Evolutionary conservation across 2,113 vertebrate species (phyloP).

Genomic region (Podocnemis expansa): DNA sequence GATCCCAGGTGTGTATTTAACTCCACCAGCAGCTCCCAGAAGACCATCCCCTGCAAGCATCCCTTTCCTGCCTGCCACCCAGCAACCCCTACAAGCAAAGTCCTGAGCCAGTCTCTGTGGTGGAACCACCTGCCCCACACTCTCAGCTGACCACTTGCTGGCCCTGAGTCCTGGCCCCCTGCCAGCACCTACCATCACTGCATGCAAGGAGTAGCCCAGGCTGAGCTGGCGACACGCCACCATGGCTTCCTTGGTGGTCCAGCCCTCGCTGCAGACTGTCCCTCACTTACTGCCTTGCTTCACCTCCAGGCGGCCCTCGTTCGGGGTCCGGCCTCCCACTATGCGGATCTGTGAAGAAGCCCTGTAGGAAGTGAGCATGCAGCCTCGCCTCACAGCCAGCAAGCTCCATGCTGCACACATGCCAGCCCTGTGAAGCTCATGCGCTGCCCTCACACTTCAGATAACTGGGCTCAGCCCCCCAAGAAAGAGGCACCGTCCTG

Average conservation of each 20-base stretch:
- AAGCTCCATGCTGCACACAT: rapidly evolving
- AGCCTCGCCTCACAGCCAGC: background rate
- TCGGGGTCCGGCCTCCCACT: constrained; percentile 80
- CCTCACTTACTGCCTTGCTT: constrained; percentile 87
- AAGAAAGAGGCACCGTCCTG: too few species aligned
- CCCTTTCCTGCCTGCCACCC: background rate
- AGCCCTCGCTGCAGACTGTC: constrained; percentile 87
- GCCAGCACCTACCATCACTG: constrained; percentile 85
- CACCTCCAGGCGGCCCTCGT: constrained; percentile 89
- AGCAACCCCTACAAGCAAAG: background rate
- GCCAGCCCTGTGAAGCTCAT: background rate
- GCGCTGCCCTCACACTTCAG: background rate
- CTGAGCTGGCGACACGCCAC: constrained; percentile 90
- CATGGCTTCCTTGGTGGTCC: constrained; percentile 89
- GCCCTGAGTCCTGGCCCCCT: rapidly evolving
- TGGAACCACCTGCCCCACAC: background rate
- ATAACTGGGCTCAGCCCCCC: background rate
- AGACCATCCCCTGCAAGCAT: background rate
- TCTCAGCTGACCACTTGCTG: background rate
- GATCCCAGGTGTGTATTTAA: background rate
- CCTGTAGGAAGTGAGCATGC: constrained; percentile 77
- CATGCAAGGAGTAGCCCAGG: constrained; percentile 89
- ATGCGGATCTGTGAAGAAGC: constrained; percentile 84
- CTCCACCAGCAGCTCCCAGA: background rate
- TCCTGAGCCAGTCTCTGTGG: background rate